phyloP scores from a whole-genome alignment of 37 sponge, comb jelly and placozoan genomes.

The Ephydatia muelleri region DNA sequence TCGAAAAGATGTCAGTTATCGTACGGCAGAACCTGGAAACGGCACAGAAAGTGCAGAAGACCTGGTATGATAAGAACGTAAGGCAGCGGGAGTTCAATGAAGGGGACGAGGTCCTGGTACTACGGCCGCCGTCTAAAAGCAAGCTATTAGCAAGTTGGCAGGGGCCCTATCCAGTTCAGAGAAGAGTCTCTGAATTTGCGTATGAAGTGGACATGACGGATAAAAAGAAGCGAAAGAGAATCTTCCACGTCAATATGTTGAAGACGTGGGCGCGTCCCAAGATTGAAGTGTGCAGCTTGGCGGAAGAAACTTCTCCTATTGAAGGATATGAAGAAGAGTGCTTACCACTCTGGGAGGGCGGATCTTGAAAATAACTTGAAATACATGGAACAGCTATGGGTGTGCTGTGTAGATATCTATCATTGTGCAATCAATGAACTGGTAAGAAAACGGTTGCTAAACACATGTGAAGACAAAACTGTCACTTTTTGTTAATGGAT shows the following conservation, averaged over 20 bases:
- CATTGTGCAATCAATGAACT: too few species aligned
- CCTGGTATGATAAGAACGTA: conserved; percentile 11
- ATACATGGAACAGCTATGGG: too few species aligned
- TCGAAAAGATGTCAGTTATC: neutral
- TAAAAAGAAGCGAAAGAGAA: conserved; percentile 17
- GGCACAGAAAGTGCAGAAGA: conserved; percentile 8
- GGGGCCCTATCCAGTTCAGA: conserved; percentile 1
- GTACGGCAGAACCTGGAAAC: neutral
- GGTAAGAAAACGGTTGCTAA: too few species aligned
- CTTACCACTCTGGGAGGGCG: neutral
- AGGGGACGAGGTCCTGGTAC: conserved; percentile 7
- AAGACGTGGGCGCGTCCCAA: neutral
- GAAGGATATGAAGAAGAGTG: neutral
- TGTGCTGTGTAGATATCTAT: too few species aligned
- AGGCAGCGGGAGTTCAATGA: neutral
- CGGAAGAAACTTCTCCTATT: neutral
- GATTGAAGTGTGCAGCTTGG: neutral
- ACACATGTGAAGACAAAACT: too few species aligned
- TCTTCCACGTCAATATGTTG: conserved; percentile 50
- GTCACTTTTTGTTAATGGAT: too few species aligned
- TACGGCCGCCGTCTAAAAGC: neutral
- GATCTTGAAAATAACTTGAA: neutral
- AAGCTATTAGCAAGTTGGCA: conserved; percentile 6
- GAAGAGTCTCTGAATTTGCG: neutral
- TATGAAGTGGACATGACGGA: conserved; percentile 29